Percentiles rank a stretch among this genome's conserved stretches.
Conservation (phyloP, 2,888 invertebrate genomes). For the Aphodius granarius region DNA sequence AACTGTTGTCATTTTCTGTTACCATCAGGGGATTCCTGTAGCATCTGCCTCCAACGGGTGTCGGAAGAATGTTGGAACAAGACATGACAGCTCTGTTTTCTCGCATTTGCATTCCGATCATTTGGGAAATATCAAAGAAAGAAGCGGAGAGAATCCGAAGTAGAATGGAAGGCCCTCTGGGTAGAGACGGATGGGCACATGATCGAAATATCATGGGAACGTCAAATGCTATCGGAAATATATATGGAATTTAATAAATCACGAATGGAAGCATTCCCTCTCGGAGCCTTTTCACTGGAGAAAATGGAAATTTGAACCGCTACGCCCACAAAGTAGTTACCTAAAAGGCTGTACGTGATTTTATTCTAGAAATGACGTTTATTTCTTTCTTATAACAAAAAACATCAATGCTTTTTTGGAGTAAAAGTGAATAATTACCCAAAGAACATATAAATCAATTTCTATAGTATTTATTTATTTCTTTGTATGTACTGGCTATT, state of each 20-base stretch:
- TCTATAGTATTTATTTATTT: not conserved
- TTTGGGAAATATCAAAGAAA: not conserved
- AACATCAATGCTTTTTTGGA: too few species aligned
- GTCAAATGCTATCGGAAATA: not conserved
- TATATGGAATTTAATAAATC: not conserved
- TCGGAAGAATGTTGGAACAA: not conserved
- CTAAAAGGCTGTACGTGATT: not conserved
- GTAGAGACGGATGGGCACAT: not conserved
- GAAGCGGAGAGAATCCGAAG: not conserved
- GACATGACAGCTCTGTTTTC: not conserved
- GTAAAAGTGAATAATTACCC: too few species aligned
- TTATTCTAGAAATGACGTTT: not conserved
- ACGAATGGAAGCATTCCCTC: not conserved
- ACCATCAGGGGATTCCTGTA: not conserved
- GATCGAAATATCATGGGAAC: not conserved
- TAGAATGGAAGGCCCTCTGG: not conserved
- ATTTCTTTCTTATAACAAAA: not conserved
- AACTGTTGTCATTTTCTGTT: not conserved
- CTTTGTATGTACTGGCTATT: not conserved
- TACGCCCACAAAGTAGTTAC: not conserved
- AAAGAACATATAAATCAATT: too few species aligned
- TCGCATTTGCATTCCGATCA: not conserved
- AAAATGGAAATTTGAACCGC: not conserved
- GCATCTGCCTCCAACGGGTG: not conserved
- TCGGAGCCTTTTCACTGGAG: not conserved